Conservation (phyloP, 2,888 invertebrate genomes). For the Ophioninae sp. region DNA sequence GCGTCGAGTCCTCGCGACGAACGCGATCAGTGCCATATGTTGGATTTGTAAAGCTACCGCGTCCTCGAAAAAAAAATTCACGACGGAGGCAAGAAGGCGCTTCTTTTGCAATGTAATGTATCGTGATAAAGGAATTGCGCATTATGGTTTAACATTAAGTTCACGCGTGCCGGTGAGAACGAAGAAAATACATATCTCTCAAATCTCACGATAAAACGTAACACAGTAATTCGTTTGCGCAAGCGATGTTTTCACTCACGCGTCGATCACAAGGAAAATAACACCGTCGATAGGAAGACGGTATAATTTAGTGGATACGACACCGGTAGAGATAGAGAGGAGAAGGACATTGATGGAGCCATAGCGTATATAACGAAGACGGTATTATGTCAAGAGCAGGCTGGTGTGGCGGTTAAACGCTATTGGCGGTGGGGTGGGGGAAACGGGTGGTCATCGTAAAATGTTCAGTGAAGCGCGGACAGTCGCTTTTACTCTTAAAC, state of each 20-base stretch:
- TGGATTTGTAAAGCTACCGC: not conserved
- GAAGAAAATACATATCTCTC: too few species aligned
- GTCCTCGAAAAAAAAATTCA: not conserved
- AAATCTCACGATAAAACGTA: too few species aligned
- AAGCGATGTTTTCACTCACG: not conserved
- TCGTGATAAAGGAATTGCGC: not conserved
- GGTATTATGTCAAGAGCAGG: constrained; percentile 22
- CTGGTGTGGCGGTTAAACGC: constrained; percentile 38
- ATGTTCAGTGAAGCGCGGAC: constrained; percentile 71
- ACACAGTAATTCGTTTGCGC: not conserved
- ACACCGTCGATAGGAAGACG: not conserved
- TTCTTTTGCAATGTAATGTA: not conserved
- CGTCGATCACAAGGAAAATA: not conserved
- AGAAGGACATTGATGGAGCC: not conserved
- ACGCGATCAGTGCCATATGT: too few species aligned
- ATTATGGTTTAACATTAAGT: not conserved
- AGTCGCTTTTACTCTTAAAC: constrained; percentile 26
- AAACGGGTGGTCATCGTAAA: constrained; percentile 67
- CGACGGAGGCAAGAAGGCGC: not conserved
- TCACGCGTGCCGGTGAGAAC: too few species aligned
- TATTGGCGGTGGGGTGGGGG: constrained; percentile 54
- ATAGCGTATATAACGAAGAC: constrained; percentile 16
- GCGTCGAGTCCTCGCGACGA: too few species aligned
- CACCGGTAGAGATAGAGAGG: not conserved
- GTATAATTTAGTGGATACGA: not conserved